These are phyloP conservation scores for Streptopelia turtur DNA, from an alignment of 2,797 vertebrate genomes.

Conservation along the genomic window DNA sequence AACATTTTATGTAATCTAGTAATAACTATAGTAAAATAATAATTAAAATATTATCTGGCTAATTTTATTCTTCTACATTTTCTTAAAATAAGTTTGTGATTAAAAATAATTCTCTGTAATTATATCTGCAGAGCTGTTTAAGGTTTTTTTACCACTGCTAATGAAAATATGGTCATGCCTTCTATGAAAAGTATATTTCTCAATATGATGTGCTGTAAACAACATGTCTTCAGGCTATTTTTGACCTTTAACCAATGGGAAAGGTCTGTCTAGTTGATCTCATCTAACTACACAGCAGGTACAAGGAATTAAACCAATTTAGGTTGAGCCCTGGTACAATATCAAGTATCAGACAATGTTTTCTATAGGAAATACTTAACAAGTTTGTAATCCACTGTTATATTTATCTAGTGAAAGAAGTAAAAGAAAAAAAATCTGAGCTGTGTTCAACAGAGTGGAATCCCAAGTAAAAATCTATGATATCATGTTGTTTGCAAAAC, in stretches of 20 bases:
- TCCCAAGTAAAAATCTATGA: conserved; percentile 37
- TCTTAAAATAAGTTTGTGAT: background rate
- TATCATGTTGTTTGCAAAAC: conserved; percentile 41
- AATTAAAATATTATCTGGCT: background rate
- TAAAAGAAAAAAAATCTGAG: background rate
- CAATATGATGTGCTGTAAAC: conserved; percentile 85
- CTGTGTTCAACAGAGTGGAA: conserved; percentile 1
- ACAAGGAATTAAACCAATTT: conserved; percentile 86
- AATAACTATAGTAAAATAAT: conserved; percentile 11
- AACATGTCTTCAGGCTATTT: conserved; percentile 79
- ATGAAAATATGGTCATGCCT: conserved; percentile 40
- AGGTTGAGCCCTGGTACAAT: conserved; percentile 68
- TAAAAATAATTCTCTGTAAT: conserved; percentile 29
- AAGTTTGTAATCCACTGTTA: conserved; percentile 50
- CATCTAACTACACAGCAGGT: conserved; percentile 89
- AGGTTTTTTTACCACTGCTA: conserved; percentile 3
- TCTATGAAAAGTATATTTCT: conserved; percentile 69
- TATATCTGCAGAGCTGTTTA: background rate
- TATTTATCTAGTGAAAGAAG: conserved; percentile 25
- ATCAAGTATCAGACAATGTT: conserved; percentile 36
- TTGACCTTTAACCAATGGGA: conserved; percentile 89
- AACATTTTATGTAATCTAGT: background rate
- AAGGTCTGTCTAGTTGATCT: conserved; percentile 85
- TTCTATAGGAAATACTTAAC: conserved; percentile 58
- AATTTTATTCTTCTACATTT: background rate